Conservation (phyloP, 1,140 invertebrate genomes). For the Megalonaias nervosa region DNA sequence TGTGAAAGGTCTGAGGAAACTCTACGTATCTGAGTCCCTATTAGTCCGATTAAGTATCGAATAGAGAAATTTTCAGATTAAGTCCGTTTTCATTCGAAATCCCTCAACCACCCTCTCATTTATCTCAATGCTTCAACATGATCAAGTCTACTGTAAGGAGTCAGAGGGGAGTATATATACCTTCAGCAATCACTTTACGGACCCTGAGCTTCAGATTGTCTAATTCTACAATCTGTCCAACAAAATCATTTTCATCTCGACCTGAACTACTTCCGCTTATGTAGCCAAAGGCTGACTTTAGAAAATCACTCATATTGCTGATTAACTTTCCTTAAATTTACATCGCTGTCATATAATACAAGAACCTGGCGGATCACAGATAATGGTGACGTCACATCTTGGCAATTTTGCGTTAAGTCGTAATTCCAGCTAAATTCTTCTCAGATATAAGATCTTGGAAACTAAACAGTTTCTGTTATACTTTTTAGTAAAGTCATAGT, state of each 20-base stretch:
- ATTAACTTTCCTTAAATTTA: constrained; percentile 18
- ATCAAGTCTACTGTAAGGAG: background rate
- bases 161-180: constrained; percentile 72
- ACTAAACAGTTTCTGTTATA: too few relatives aligned
- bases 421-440: too few relatives aligned
- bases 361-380: constrained; percentile 25
- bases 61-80: background rate
- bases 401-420: too few relatives aligned
- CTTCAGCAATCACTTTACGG: constrained; percentile 93
- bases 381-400: constrained; percentile 18
- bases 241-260: constrained; percentile 87
- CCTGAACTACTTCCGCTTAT: constrained; percentile 78
- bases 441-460: too few relatives aligned
- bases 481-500: too few relatives aligned
- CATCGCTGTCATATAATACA: constrained; percentile 20
- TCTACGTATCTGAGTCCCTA: too few relatives aligned
- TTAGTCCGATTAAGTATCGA: background rate
- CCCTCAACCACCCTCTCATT: background rate
- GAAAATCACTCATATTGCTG: constrained; percentile 83
- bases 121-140: background rate
- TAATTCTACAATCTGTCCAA: constrained; percentile 91
- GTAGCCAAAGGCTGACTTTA: constrained; percentile 90
- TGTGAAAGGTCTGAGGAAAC: too few relatives aligned
- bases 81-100: background rate
- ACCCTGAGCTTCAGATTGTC: constrained; percentile 90